Evolutionary conservation across 2,797 vertebrate genomes (phyloP), one percentile per base, ranked within the genome.

Genomic region (Champsocephalus gunnari): DNA sequence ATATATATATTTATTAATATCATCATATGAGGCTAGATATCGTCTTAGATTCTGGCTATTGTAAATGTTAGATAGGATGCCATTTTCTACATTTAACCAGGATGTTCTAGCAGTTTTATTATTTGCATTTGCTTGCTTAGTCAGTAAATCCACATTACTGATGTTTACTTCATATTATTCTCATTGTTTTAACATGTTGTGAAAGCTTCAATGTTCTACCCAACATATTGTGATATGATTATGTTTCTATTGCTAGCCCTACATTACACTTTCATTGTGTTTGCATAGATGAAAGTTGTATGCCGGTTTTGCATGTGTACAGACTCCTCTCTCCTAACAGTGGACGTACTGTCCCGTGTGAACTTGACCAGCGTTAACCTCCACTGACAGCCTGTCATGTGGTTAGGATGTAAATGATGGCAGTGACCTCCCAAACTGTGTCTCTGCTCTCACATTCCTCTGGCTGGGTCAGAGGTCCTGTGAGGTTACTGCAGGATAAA

Each of bases 281-380:
- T 48, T 66, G n/a, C 16, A 45, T 48, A 50, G 32, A 69, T 60
- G 19, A 32, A 68, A 68, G 53, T 44, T 74, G 48, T 49, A 66
- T 41, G 61, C 72, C 66, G 50, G 65, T 55, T 81, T 45, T 66
- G 68, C 50, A n/a, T 47, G 48, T 68, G 50, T 78, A 53, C 51
- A 79, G 49, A 82, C 49, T 44, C 61, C 57, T 47, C 57, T 49
- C 24, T 69, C 12, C 76, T 71, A 50, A 12, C 59, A 41, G 61
- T 62, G 71, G 50, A 28, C 89, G 88, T 65, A 81, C n/a, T 60
- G 81, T 80, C 73, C 81, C 78, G 75, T 82, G 89, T 93, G 91
- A 94, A 95, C 93, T 92, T 92, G 94, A 92, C 89, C 75, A 66
- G 74, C 50, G 72, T 50, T 89, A 78, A 92, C 92, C 91, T 85